Evolutionary conservation across 2,797 vertebrate genomes (phyloP).

Genomic region (Premnoplex brunnescens): DNA sequence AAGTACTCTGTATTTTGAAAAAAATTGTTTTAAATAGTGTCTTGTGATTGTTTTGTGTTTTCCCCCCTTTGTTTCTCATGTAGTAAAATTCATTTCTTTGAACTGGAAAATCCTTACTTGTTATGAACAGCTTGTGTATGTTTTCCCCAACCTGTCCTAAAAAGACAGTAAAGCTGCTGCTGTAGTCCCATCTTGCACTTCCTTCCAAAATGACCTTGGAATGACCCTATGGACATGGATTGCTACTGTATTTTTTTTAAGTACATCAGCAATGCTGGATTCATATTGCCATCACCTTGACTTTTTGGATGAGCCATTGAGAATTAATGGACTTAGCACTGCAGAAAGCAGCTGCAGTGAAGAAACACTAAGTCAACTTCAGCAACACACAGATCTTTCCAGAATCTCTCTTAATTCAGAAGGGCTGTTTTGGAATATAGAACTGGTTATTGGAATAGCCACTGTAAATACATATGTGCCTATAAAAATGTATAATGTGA

Average conservation of each 20-base stretch:
- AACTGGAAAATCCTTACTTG: constrained; percentile 49
- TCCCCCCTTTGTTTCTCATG: background rate
- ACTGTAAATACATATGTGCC: constrained; percentile 47
- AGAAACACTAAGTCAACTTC: background rate
- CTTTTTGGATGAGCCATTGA: background rate
- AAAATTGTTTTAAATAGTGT: constrained; percentile 3
- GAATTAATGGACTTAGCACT: constrained; percentile 10
- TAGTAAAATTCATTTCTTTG: constrained; percentile 25
- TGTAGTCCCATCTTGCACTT: background rate
- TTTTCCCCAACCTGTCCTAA: constrained; percentile 16
- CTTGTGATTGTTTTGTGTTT: constrained; percentile 35
- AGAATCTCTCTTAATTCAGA: constrained; percentile 9
- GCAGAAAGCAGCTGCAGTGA: background rate
- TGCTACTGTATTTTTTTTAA: constrained; percentile 30
- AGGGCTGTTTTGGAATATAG: constrained; percentile 45
- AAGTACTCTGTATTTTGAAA: constrained; percentile 37
- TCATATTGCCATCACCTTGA: constrained; percentile 1
- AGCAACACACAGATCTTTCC: background rate
- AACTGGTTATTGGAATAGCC: constrained; percentile 14
- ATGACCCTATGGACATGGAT: background rate
- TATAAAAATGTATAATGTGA: constrained; percentile 43
- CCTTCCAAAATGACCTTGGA: background rate
- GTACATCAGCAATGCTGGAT: constrained; percentile 34
- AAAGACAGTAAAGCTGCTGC: constrained; percentile 15
- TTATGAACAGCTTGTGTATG: background rate